These are phyloP conservation scores for Triops longicaudatus DNA, from an alignment of 1,140 invertebrate genomes.

Conservation along the genomic window DNA sequence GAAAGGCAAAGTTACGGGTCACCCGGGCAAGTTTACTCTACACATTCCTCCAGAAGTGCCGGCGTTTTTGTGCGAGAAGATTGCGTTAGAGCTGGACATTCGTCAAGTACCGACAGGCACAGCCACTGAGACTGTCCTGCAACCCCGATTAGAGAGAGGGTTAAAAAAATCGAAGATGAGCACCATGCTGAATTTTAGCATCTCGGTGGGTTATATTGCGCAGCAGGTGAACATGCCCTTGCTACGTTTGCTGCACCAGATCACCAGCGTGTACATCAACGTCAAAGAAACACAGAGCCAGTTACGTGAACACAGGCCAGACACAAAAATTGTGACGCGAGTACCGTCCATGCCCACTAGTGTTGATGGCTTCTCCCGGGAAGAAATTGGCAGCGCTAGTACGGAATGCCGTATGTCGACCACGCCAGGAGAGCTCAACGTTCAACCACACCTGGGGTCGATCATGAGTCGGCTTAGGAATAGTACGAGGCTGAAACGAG, in stretches of 20 bases:
- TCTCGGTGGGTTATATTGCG: conserved; percentile 76
- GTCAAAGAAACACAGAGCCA: conserved; percentile 89
- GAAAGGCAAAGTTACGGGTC: conserved; percentile 21
- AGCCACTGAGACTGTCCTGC: conserved; percentile 57
- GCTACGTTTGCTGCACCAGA: conserved; percentile 84
- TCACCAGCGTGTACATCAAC: conserved; percentile 95
- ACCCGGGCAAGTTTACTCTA: conserved; percentile 45
- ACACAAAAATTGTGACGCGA: neutral
- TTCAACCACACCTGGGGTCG: neutral
- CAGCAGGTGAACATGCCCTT: conserved; percentile 94
- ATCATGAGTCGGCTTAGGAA: neutral
- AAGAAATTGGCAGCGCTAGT: neutral
- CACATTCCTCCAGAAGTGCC: conserved; percentile 68
- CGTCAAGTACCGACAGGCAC: conserved; percentile 69
- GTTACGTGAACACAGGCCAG: conserved; percentile 53
- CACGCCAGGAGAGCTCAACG: neutral
- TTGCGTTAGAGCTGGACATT: conserved; percentile 77
- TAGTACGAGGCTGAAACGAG: neutral
- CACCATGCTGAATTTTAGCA: conserved; percentile 75
- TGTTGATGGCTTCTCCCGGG: neutral
- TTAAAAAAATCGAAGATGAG: conserved; percentile 49
- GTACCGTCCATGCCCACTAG: neutral
- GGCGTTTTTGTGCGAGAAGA: conserved; percentile 84
- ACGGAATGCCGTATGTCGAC: neutral
- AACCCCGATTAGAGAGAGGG: conserved; percentile 27